A percentile compares a stretch with the other conserved stretches of the same genome.
These are phyloP conservation scores for Helicoverpa armigera DNA, from an alignment of 1,140 invertebrate species.

Conservation along the genomic window DNA sequence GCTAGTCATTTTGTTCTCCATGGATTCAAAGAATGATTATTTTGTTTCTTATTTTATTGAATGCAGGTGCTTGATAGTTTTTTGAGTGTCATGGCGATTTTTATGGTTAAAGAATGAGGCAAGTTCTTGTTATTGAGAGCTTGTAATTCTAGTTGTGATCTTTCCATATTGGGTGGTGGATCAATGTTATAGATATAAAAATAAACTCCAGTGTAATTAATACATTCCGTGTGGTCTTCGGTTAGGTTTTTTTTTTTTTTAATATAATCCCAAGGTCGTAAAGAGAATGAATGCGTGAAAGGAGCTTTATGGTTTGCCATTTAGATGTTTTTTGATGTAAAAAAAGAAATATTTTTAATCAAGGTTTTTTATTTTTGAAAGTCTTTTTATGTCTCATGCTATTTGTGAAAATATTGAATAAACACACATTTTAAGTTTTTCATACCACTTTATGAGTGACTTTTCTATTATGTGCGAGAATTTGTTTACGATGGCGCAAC, in stretches of 20 bases:
- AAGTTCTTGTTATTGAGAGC: constrained; percentile 2
- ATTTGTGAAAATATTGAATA: too few species aligned
- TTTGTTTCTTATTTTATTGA: constrained; percentile 51
- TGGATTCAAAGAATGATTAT: constrained; percentile 49
- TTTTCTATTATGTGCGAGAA: too few species aligned
- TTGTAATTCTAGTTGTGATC: constrained; percentile 8
- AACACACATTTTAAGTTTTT: too few species aligned
- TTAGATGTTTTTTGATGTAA: neutral
- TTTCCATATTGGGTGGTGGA: constrained; percentile 18
- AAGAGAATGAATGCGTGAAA: too few species aligned
- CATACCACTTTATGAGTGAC: too few species aligned
- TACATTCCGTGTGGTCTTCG: constrained; percentile 2
- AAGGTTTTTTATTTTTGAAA: too few species aligned
- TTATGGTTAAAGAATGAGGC: constrained; percentile 35
- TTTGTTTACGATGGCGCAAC: too few species aligned
- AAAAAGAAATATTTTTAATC: neutral
- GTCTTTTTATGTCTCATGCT: too few species aligned
- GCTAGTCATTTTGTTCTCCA: too few species aligned
- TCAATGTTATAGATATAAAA: constrained; percentile 13
- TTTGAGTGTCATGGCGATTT: constrained; percentile 34
- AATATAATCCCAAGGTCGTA: neutral
- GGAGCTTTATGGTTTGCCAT: too few species aligned
- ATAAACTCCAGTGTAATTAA: constrained; percentile 5
- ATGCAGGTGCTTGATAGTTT: constrained; percentile 33
- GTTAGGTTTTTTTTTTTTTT: neutral